phyloP scores from a whole-genome alignment of 2,113 vertebrate genomes.

The Miniopterus natalensis region DNA sequence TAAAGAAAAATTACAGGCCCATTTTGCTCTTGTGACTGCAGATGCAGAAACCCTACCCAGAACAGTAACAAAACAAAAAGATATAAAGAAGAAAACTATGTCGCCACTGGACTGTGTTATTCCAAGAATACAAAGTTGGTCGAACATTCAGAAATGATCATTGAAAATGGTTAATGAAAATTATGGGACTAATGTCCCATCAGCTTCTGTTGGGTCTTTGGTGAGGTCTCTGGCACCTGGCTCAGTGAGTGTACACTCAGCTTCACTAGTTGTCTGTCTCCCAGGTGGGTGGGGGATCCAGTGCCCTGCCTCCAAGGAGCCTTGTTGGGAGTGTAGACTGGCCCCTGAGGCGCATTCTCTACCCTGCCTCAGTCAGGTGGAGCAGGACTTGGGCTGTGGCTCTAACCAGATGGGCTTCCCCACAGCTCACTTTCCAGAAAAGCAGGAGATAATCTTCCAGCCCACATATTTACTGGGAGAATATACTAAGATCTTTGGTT shows the following conservation, averaged over 20 bases:
- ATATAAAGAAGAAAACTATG: background rate
- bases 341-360: conserved; percentile 81
- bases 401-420: conserved; percentile 94
- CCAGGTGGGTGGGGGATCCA: too few species aligned
- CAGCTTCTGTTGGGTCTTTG: background rate
- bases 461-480: conserved; percentile 89
- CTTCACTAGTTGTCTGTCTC: background rate
- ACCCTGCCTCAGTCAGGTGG: conserved; percentile 91
- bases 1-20: background rate
- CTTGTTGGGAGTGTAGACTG: too few species aligned
- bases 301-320: accelerated
- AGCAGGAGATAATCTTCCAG: conserved; percentile 91
- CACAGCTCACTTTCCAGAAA: conserved; percentile 92
- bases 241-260: accelerated
- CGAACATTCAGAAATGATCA: background rate
- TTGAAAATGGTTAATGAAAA: background rate
- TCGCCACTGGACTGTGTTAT: background rate
- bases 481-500: conserved; percentile 88
- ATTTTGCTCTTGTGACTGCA: background rate
- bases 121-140: background rate
- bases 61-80: background rate
- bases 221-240: background rate
- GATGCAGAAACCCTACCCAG: background rate
- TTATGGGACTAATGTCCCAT: background rate
- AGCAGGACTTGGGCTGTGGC: conserved; percentile 91